Evolutionary conservation across 2,113 vertebrate genomes (phyloP).

Genomic region (Corvus moneduloides): DNA sequence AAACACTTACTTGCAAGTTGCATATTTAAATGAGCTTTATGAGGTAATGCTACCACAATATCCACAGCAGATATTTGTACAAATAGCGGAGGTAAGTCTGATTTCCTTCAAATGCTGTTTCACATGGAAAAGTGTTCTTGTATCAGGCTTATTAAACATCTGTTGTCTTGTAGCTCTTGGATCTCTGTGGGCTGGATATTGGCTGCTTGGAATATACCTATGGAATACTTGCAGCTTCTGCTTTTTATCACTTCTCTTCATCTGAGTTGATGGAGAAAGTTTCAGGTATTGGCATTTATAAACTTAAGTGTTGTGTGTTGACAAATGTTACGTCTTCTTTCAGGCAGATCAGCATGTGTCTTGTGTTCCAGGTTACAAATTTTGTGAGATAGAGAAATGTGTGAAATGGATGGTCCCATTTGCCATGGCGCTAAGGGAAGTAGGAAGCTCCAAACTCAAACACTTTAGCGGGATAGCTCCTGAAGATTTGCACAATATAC

Average conservation of each 20-base stretch:
- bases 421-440: slow-evolving; percentile 86
- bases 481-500: slow-evolving; percentile 93
- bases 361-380: slow-evolving; percentile 79
- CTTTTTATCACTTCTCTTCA: slow-evolving; percentile 94
- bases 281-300: slow-evolving; percentile 78
- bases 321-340: not conserved
- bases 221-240: slow-evolving; percentile 89
- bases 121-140: not conserved
- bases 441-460: slow-evolving; percentile 81
- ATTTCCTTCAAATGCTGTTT: not conserved
- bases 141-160: not conserved
- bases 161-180: slow-evolving; percentile 79
- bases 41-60: slow-evolving; percentile 87
- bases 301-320: not conserved
- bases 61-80: slow-evolving; percentile 89
- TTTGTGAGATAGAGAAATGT: slow-evolving; percentile 86
- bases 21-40: slow-evolving; percentile 80
- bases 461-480: slow-evolving; percentile 81
- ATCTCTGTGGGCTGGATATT: slow-evolving; percentile 90
- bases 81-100: slow-evolving; percentile 87
- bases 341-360: not conserved
- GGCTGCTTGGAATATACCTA: slow-evolving; percentile 88
- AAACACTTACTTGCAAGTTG: slow-evolving; percentile 96
- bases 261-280: slow-evolving; percentile 89
- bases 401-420: slow-evolving; percentile 96